phyloP scores from a whole-genome alignment of 2,888 invertebrate genomes.

The Aplocera efformata region DNA sequence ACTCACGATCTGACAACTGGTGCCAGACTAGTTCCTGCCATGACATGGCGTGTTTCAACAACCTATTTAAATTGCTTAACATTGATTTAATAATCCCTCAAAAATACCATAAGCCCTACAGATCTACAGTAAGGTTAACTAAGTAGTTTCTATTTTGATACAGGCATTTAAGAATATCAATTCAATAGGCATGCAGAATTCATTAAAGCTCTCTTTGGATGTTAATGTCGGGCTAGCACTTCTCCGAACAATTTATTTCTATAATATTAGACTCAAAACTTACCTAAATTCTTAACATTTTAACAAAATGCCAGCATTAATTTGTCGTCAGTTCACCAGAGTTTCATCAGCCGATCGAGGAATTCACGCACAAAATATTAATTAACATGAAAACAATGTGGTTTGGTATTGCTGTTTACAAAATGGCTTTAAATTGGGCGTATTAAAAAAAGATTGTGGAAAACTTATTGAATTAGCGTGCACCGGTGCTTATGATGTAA shows the following conservation, averaged over 20 bases:
- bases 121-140: not conserved
- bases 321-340: too few relatives aligned
- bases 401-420: constrained; percentile 27
- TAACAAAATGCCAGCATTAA: too few relatives aligned
- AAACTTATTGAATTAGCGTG: constrained; percentile 52
- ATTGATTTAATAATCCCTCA: constrained; percentile 29
- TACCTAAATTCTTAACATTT: too few relatives aligned
- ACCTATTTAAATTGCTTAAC: constrained; percentile 36
- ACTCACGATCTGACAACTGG: constrained; percentile 52
- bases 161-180: too few relatives aligned
- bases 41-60: constrained; percentile 51
- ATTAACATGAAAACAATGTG: too few relatives aligned
- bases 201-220: too few relatives aligned
- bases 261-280: too few relatives aligned
- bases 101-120: constrained; percentile 6
- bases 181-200: too few relatives aligned
- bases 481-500: constrained; percentile 58
- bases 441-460: constrained; percentile 35
- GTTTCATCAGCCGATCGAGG: too few relatives aligned
- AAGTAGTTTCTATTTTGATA: constrained; percentile 7
- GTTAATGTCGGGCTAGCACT: too few relatives aligned
- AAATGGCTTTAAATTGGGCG: constrained; percentile 35
- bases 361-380: too few relatives aligned
- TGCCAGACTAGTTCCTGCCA: constrained; percentile 59
- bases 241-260: too few relatives aligned